phyloP scores from a whole-genome alignment of 1,140 invertebrate species.

The Diuraphis noxia region DNA sequence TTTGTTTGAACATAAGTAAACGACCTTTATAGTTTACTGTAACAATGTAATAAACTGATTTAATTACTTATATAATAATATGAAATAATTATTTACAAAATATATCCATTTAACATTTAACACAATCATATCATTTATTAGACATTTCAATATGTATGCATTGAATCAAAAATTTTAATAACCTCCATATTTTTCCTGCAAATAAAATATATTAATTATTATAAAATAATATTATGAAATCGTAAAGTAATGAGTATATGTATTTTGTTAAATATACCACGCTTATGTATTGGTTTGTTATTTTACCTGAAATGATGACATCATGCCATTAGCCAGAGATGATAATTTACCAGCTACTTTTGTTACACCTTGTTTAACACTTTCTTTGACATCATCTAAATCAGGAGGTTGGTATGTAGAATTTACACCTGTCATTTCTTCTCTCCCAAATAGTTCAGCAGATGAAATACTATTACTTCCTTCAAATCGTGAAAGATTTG shows the following conservation, averaged over 20 bases:
- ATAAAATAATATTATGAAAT: background rate
- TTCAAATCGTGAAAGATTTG: slow-evolving; percentile 77
- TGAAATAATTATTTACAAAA: slow-evolving; percentile 1
- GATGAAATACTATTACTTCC: slow-evolving; percentile 93
- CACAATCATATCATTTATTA: background rate
- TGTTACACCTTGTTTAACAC: slow-evolving; percentile 91
- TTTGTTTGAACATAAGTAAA: background rate
- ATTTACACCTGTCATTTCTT: slow-evolving; percentile 59
- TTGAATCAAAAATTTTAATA: slow-evolving; percentile 12
- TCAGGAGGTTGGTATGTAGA: slow-evolving; percentile 66
- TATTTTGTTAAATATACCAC: background rate
- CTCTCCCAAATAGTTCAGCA: slow-evolving; percentile 88
- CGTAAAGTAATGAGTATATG: no score
- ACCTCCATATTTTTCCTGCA: slow-evolving; percentile 51
- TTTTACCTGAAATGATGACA: slow-evolving; percentile 82
- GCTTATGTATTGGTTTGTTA: background rate
- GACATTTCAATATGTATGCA: background rate
- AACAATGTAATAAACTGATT: slow-evolving; percentile 23
- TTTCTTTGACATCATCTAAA: slow-evolving; percentile 94
- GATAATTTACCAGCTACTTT: slow-evolving; percentile 95
- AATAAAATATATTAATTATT: background rate
- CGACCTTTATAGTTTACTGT: background rate
- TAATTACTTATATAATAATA: slow-evolving; percentile 7
- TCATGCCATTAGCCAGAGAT: slow-evolving; percentile 90
- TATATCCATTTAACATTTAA: background rate